Conservation (phyloP, 30 jellyfish, hydroid and myxozoan species). For the Haliclystus octoradiatus region DNA sequence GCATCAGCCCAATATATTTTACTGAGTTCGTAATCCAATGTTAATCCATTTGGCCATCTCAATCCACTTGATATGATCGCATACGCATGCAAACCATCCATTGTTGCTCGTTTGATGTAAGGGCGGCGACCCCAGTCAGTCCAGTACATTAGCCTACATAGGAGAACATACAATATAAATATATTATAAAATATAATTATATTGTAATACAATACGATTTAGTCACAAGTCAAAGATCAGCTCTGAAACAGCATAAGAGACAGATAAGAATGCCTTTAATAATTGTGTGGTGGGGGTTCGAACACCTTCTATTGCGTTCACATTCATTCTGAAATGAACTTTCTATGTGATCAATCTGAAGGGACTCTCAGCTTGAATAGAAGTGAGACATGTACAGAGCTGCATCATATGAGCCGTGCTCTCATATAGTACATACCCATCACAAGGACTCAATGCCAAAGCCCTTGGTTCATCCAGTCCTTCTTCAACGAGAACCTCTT, state of each 20-base stretch:
- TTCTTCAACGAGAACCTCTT: slow-evolving; percentile 59
- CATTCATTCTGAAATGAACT: too few relatives aligned
- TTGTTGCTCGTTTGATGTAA: slow-evolving; percentile 71
- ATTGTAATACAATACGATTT: neutral
- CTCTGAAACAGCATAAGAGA: neutral
- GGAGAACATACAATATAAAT: neutral
- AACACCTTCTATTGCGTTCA: too few relatives aligned
- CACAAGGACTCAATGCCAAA: slow-evolving; percentile 92
- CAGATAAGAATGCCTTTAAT: too few relatives aligned
- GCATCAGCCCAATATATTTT: slow-evolving; percentile 98
- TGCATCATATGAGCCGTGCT: too few relatives aligned
- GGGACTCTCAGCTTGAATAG: too few relatives aligned
- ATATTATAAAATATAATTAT: neutral
- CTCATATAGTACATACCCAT: slow-evolving; percentile 44
- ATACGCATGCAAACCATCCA: slow-evolving; percentile 65
- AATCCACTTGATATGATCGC: slow-evolving; percentile 64
- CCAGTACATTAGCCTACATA: slow-evolving; percentile 58
- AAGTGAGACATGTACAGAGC: too few relatives aligned
- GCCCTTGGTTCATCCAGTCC: slow-evolving; percentile 98
- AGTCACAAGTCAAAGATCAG: too few relatives aligned
- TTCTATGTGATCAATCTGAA: too few relatives aligned
- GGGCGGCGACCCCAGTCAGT: slow-evolving; percentile 97
- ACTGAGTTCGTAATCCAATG: slow-evolving; percentile 65
- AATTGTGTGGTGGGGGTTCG: too few relatives aligned
- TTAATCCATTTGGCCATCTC: slow-evolving; percentile 96